phyloP scores from a whole-genome alignment of 2,888 invertebrate genomes.

The Esperia sulphurella region DNA sequence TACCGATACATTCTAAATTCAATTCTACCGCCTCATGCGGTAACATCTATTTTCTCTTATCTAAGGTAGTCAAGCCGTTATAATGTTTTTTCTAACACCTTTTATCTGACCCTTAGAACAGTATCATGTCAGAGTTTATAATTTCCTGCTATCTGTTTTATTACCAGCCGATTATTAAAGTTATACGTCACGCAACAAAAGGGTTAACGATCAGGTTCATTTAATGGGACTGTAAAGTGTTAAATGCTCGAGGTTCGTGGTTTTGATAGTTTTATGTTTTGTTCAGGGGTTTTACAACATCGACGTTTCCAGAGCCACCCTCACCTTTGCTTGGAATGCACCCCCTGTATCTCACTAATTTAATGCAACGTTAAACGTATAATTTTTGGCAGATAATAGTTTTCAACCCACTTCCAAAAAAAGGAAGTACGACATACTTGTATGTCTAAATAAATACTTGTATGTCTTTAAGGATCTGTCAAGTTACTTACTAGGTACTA shows the following conservation, averaged over 20 bases:
- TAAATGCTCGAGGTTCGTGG: slow-evolving; percentile 25
- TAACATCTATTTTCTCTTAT: slow-evolving; percentile 2
- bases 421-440: too few species aligned
- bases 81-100: slow-evolving; percentile 34
- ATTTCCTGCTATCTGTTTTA: slow-evolving; percentile 26
- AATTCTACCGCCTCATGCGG: background rate
- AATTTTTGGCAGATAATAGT: too few species aligned
- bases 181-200: slow-evolving; percentile 20
- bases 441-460: too few species aligned
- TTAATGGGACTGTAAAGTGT: slow-evolving; percentile 31
- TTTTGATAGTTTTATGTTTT: slow-evolving; percentile 8
- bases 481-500: too few species aligned
- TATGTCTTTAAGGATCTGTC: too few species aligned
- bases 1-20: background rate
- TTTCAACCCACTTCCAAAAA: too few species aligned
- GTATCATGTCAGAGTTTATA: slow-evolving; percentile 32
- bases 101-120: slow-evolving; percentile 43
- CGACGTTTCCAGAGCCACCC: too few species aligned
- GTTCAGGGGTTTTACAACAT: background rate
- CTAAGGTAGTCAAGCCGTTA: background rate
- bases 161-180: slow-evolving; percentile 18
- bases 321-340: too few species aligned
- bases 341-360: too few species aligned
- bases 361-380: too few species aligned
- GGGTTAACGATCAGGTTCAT: slow-evolving; percentile 33